Base-by-base conservation (phyloP, 2,113 vertebrate species). In the Labeo rohita region DNA sequence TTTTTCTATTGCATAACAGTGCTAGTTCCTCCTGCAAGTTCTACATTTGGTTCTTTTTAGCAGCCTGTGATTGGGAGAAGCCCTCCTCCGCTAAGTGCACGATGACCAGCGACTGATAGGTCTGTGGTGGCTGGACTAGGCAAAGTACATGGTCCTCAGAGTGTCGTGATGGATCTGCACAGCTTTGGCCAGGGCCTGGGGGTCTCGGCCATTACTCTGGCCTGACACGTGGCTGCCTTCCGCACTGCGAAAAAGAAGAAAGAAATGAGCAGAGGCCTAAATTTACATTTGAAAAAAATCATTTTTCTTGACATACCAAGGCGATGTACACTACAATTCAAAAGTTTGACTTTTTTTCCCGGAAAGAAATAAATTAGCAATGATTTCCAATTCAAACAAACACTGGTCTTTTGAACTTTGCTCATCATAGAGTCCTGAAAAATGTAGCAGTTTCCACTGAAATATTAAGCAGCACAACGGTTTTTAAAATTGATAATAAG, bases 1-100 rank as follows among this genome's bases (percentile, higher is more conserved):
- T 95, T 96, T 97, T 96, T 93, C 94, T 95, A 95, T 97, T 97
- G 96, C 94, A 97, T 97, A 97, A 96, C 93, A 95, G 95, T 95
- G 95, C 96, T 95, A 94, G 93, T 92, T 95, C 96, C 95, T 92
- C 95, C 89, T 84, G 15, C 78, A 49, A 86, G 72, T 65, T 90
- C 86, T 84, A 82, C n/a, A 80, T 87, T 87, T 84, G 77, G 85
- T 86, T 66, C 7, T 39, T 15, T 84, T 16, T 88, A 85, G 73
- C 88, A 87, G 90, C 86, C 36, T 72, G 73, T 49, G 65, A 80
- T 13, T 36, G 70, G 52, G 86, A 50, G 83, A 52, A 73, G 65
- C 61, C 75, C 76, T 66, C 18, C 52, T 77, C 90, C 79, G 56
- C 66, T 91, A 91, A 94, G 95, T 87, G 90, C 92, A 76, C 93